Base-by-base conservation (phyloP, 2,797 vertebrate genomes). In the Thunnus albacares region DNA sequence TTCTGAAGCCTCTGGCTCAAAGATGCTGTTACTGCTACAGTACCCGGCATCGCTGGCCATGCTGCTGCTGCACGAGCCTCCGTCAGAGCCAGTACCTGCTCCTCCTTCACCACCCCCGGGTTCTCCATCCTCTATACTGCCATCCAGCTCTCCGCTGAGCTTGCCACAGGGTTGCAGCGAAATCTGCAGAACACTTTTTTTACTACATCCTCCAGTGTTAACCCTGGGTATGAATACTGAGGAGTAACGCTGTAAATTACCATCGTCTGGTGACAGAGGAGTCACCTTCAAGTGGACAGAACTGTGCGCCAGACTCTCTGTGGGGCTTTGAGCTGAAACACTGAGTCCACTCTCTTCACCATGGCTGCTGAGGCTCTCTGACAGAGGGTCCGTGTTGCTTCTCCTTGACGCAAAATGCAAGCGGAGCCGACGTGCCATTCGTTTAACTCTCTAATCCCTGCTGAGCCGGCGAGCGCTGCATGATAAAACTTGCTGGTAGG, bases 341-440 rank as follows among this genome's bases (percentile, higher is more conserved):
- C 82, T 66, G 75, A 89, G 89, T 74, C 81, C 94, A 28, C 89
- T 91, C 77, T 95, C 96, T 91, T 94, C 92, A 79, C 94, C 96
- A 94, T 96, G 96, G 87, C 95, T 95, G 84, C 95, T 95, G 56
- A 96, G 95, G 83, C 92, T 92, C 85, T 98, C 97, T 18, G 95
- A 96, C 87, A 97, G 91, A 1, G 97, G 97, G 89, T 97, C 97
- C 10, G 97, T 98, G 93, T 96, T 97, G 92, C 97, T 99, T 96
- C 97, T 97, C 87, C 95, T 96, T 75, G 96, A 93, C 87, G 97
- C 97, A 89, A 99, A 98, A 93, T 97, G 97, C 95, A 98, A 92
- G 94, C 97, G 97, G 93, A 98, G 95, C 92, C 94, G 96, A 81
- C 94, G 95, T 91, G 97, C 97, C 98, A 99, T 99, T 94, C 95